phyloP scores from a whole-genome alignment of 2,888 invertebrate species.

The Trachelus iudaicus region DNA sequence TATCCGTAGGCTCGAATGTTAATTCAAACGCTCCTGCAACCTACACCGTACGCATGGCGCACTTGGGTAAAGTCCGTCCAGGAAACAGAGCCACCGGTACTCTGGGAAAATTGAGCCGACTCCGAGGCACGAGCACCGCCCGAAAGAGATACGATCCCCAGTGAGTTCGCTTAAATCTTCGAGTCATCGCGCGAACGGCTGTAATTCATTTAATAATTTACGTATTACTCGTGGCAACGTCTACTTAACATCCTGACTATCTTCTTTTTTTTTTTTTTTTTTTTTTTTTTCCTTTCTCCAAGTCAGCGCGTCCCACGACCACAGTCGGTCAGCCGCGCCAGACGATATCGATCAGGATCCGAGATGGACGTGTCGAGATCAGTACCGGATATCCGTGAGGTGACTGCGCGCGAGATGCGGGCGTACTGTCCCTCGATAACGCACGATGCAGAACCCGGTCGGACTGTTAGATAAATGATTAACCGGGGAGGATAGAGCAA shows the following conservation, averaged over 20 bases:
- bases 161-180: neutral
- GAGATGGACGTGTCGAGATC: constrained; percentile 25
- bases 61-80: neutral
- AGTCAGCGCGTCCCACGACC: constrained; percentile 2
- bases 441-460: neutral
- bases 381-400: constrained; percentile 60
- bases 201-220: neutral
- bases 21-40: constrained; percentile 33
- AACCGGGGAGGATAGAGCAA: neutral
- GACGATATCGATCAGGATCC: constrained; percentile 8
- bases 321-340: neutral
- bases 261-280: neutral
- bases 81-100: neutral
- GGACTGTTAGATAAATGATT: neutral
- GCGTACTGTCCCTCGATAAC: constrained; percentile 38
- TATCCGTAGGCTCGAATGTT: constrained; percentile 48
- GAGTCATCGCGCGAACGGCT: neutral
- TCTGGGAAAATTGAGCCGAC: neutral
- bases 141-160: neutral
- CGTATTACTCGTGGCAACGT: neutral
- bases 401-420: constrained; percentile 54
- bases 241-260: neutral
- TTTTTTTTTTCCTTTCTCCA: neutral
- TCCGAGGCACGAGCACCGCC: neutral
- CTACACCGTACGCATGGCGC: neutral